Evolutionary conservation across 2,888 invertebrate species (phyloP), one percentile per base, ranked within the genome.

Genomic region (Chrysotoxum bicinctum): DNA sequence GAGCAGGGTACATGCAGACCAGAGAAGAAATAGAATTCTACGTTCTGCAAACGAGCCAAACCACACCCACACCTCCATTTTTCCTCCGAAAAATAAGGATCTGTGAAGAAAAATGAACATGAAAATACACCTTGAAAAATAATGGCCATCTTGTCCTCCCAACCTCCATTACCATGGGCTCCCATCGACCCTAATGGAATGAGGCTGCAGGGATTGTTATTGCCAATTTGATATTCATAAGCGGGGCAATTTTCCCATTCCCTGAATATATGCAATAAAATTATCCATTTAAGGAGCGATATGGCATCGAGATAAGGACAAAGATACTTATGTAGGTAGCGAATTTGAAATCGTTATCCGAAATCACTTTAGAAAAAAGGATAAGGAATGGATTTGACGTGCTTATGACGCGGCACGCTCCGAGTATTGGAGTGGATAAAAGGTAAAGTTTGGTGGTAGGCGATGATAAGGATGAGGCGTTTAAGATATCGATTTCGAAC

Each of bases 221-320:
- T 81, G 76, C 73, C 85, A 56, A 85, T 81, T 85, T 85, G 81
- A 81, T 85, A 85, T 85, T 85, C 85, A 85, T 85, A 85, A 85
- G 54, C 76, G 56, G 69, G 72, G 40, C 60, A 81, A 73, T 80
- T 66, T 66, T 45, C 48, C 66, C 79, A n/a, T 48, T 23, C 68
- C 48, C 35, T 37, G 7, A 66, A 66, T 66, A 35, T 66, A 69
- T 79, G 80, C 84, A 70, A 72, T 84, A 84, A 80, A 84, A 80
- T 43, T 54, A 70, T 52, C 62, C 50, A 80, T 66, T 70, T 64
- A 69, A 52, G 43, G 23, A 73, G 62, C 52, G 35, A 73, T 62
- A 66, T 58, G 50, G 35, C 23, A 68, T 56, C 35, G 16, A 45
- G 74, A 56, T 80, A 56, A 66, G 58, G 80, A 60, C 37, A 40